phyloP scores from a whole-genome alignment of 1,140 invertebrate species.

The Formica exsecta region DNA sequence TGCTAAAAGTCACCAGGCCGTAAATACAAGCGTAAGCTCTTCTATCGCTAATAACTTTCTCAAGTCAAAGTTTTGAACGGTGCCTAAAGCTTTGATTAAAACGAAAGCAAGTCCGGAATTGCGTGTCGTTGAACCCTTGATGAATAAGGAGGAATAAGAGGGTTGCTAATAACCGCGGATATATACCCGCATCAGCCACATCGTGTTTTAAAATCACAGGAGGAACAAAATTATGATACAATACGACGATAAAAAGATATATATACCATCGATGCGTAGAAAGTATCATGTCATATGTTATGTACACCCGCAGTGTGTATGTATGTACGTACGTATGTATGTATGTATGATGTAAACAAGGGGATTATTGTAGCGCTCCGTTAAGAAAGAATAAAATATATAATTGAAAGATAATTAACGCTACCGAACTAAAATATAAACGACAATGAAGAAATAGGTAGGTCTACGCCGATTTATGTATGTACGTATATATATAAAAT shows the following conservation, averaged over 20 bases:
- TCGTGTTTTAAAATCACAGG: slow-evolving; percentile 45
- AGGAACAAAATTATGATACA: slow-evolving; percentile 72
- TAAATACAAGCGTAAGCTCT: slow-evolving; percentile 68
- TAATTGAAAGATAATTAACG: slow-evolving; percentile 70
- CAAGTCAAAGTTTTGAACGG: slow-evolving; percentile 70
- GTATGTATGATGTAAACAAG: slow-evolving; percentile 66
- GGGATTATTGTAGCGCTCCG: slow-evolving; percentile 70
- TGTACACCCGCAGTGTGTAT: slow-evolving; percentile 49
- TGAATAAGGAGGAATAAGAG: slow-evolving; percentile 18
- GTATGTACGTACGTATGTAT: slow-evolving; percentile 58
- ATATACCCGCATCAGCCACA: slow-evolving; percentile 31
- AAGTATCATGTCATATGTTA: slow-evolving; percentile 68
- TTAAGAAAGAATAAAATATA: slow-evolving; percentile 68
- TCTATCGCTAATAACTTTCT: slow-evolving; percentile 69
- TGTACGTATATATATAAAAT: slow-evolving; percentile 78
- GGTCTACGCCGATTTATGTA: slow-evolving; percentile 78
- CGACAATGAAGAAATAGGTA: slow-evolving; percentile 81
- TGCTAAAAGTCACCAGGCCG: slow-evolving; percentile 51
- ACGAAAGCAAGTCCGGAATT: slow-evolving; percentile 76
- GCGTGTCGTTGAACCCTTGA: slow-evolving; percentile 71
- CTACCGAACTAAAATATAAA: slow-evolving; percentile 75
- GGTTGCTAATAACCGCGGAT: slow-evolving; percentile 36
- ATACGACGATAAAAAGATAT: slow-evolving; percentile 71
- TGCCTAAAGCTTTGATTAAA: slow-evolving; percentile 73
- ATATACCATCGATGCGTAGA: slow-evolving; percentile 72